phyloP scores from a whole-genome alignment of 1,140 invertebrate species.

The Frieseomelitta varia region DNA sequence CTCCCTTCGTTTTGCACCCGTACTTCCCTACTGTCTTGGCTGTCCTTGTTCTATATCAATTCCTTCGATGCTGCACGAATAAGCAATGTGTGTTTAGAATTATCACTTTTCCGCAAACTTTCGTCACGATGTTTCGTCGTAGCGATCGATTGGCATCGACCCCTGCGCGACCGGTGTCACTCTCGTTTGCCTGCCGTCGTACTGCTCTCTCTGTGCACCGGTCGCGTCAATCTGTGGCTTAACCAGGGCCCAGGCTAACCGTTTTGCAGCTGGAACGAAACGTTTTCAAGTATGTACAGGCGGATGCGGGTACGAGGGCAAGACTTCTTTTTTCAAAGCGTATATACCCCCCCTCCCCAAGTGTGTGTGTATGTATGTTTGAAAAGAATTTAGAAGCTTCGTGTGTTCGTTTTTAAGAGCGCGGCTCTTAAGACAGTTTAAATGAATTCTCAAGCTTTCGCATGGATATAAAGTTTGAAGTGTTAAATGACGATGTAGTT shows the following conservation, averaged over 20 bases:
- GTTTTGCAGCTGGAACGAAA: background rate
- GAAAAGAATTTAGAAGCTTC: background rate
- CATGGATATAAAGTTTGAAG: background rate
- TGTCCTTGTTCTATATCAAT: conserved; percentile 21
- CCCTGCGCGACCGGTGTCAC: background rate
- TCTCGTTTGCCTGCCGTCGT: conserved; percentile 26
- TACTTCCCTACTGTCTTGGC: conserved; percentile 11
- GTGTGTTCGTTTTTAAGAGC: background rate
- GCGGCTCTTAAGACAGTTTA: background rate
- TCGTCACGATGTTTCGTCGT: conserved; percentile 17
- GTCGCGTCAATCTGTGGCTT: conserved; percentile 10
- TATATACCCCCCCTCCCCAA: background rate
- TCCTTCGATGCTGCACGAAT: conserved; percentile 52
- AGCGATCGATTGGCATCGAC: conserved; percentile 44
- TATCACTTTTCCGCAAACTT: conserved; percentile 60
- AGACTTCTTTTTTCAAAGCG: background rate
- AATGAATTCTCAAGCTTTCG: background rate
- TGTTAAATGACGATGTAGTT: background rate
- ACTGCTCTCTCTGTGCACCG: background rate
- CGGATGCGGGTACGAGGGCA: background rate
- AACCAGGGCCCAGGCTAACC: background rate
- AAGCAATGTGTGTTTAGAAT: conserved; percentile 72
- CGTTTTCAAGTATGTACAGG: background rate
- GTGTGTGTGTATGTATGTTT: background rate
- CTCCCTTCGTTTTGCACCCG: conserved; percentile 27